Evolutionary conservation across 2,797 vertebrate genomes (phyloP).

Genomic region (Semaprochilodus insignis): DNA sequence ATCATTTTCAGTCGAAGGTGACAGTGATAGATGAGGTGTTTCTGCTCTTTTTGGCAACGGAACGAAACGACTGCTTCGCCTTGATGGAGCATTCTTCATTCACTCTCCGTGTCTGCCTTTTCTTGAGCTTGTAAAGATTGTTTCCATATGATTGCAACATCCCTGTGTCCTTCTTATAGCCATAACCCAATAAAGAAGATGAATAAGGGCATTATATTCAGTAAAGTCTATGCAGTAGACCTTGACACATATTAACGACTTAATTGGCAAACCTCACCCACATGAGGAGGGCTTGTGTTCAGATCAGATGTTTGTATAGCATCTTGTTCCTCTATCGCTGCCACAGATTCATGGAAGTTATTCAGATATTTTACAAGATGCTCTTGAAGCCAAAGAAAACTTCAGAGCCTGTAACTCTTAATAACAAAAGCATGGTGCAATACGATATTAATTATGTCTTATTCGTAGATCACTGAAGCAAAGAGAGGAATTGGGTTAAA

Average conservation of each 20-base stretch:
- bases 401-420: not conserved
- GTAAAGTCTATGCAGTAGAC: conserved; percentile 36
- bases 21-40: conserved; percentile 64
- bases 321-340: conserved; percentile 17
- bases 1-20: conserved; percentile 60
- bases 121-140: conserved; percentile 53
- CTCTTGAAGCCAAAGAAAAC: not conserved
- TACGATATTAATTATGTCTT: not conserved
- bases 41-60: conserved; percentile 60
- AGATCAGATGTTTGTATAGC: conserved; percentile 12
- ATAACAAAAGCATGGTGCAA: not conserved
- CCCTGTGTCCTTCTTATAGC: conserved; percentile 28
- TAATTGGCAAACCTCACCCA: conserved; percentile 16
- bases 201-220: conserved; percentile 49
- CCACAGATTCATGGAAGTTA: conserved; percentile 19
- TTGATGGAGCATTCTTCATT: conserved; percentile 52
- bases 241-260: conserved; percentile 38
- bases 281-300: not conserved
- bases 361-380: conserved; percentile 28
- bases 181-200: conserved; percentile 54
- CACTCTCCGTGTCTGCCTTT: conserved; percentile 31
- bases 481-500: not conserved
- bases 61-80: conserved; percentile 59
- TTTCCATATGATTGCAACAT: conserved; percentile 62
- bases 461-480: not conserved